phyloP scores from a whole-genome alignment of 2,113 vertebrate species.

The Sterna hirundo region DNA sequence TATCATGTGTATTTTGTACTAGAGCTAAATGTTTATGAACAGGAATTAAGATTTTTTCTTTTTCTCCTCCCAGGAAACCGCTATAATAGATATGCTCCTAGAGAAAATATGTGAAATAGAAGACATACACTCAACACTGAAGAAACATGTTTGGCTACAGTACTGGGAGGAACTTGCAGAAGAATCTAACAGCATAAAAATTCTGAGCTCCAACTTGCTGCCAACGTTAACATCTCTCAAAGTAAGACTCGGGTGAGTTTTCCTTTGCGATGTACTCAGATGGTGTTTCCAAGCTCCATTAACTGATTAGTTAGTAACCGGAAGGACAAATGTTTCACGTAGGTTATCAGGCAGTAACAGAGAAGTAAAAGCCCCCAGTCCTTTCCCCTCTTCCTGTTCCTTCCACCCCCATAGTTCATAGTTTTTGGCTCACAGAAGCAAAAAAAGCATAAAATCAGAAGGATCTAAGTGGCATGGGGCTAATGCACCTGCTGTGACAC shows the following conservation, averaged over 20 bases:
- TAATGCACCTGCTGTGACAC: neutral
- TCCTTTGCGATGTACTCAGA: neutral
- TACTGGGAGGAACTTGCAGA: fast-evolving
- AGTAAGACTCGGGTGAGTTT: neutral
- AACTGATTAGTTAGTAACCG: neutral
- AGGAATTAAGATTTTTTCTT: neutral
- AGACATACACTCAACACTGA: neutral
- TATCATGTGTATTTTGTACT: neutral
- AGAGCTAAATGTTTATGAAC: neutral
- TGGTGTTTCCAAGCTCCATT: neutral
- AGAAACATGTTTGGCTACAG: neutral
- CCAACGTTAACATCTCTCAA: neutral
- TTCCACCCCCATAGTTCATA: neutral
- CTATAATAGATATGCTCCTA: neutral
- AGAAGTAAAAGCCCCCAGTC: neutral
- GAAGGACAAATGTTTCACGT: neutral
- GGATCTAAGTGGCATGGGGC: too few species aligned
- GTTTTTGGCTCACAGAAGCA: neutral
- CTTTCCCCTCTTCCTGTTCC: too few species aligned
- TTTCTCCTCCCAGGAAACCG: neutral
- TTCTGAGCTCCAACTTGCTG: neutral
- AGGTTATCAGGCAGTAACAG: neutral
- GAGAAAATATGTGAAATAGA: neutral
- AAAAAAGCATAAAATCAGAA: neutral
- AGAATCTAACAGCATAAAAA: neutral